Percentiles rank a stretch among this genome's conserved stretches.
Evolutionary conservation across 1,140 invertebrate species (phyloP).

Genomic region (Megathymus violae): DNA sequence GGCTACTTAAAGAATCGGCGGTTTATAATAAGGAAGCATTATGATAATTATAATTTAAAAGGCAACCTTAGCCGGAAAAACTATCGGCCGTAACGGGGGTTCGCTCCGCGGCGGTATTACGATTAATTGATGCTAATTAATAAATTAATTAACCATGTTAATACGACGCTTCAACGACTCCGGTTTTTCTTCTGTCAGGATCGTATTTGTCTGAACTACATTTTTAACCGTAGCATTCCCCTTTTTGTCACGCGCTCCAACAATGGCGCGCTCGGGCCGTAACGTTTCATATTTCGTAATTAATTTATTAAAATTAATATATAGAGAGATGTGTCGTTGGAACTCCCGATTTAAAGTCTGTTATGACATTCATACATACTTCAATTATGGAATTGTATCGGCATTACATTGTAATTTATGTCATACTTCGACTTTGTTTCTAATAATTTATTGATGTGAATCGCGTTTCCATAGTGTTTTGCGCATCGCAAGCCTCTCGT

Average conservation of each 20-base stretch:
- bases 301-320: conserved; percentile 64
- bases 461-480: conserved; percentile 42
- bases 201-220: conserved; percentile 59
- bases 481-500: conserved; percentile 34
- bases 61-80: conserved; percentile 59
- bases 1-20: conserved; percentile 46
- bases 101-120: conserved; percentile 56
- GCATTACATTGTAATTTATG: conserved; percentile 56
- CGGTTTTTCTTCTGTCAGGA: conserved; percentile 63
- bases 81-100: conserved; percentile 55
- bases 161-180: conserved; percentile 64
- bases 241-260: conserved; percentile 49
- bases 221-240: conserved; percentile 58
- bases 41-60: conserved; percentile 57
- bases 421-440: conserved; percentile 58
- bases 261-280: conserved; percentile 21
- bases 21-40: conserved; percentile 50
- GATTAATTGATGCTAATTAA: conserved; percentile 79
- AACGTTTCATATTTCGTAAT: conserved; percentile 55
- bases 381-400: conserved; percentile 49
- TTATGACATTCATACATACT: conserved; percentile 56
- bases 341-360: conserved; percentile 50
- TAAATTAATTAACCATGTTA: conserved; percentile 80
- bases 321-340: conserved; percentile 38
- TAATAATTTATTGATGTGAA: conserved; percentile 46